Evolutionary conservation across 2,113 vertebrate species (phyloP).

Genomic region (Anoura caudifer): DNA sequence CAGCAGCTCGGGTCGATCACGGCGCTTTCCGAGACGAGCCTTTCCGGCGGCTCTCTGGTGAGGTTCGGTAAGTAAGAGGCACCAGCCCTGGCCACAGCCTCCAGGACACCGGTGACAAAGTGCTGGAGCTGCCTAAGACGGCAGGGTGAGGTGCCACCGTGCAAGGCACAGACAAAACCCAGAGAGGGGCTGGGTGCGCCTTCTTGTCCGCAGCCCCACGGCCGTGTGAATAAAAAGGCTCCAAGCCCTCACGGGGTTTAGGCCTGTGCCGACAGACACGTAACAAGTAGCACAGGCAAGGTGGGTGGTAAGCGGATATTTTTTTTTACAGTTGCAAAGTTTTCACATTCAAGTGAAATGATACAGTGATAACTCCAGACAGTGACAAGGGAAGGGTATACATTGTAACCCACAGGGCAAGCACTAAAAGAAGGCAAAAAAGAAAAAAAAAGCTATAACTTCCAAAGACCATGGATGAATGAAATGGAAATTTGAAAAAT

Average conservation of each 20-base stretch:
- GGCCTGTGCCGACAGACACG: fast-evolving
- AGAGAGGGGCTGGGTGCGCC: neutral
- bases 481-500: neutral
- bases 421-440: neutral
- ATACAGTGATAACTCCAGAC: neutral
- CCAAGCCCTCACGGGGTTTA: fast-evolving
- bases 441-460: neutral
- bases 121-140: fast-evolving
- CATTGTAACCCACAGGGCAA: neutral
- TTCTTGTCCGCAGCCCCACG: neutral
- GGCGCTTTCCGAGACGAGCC: neutral
- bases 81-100: fast-evolving
- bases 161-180: neutral
- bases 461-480: neutral
- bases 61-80: fast-evolving
- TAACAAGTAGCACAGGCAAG: neutral
- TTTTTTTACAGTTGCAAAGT: neutral
- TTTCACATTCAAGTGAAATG: neutral
- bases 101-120: no score
- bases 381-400: no score
- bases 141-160: fast-evolving
- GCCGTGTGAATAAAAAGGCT: no score
- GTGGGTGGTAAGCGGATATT: neutral
- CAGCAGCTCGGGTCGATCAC: neutral
- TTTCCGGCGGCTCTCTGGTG: fast-evolving